Evolutionary conservation across 2,797 vertebrate species (phyloP).

Genomic region (Gymnopithys bicolor): DNA sequence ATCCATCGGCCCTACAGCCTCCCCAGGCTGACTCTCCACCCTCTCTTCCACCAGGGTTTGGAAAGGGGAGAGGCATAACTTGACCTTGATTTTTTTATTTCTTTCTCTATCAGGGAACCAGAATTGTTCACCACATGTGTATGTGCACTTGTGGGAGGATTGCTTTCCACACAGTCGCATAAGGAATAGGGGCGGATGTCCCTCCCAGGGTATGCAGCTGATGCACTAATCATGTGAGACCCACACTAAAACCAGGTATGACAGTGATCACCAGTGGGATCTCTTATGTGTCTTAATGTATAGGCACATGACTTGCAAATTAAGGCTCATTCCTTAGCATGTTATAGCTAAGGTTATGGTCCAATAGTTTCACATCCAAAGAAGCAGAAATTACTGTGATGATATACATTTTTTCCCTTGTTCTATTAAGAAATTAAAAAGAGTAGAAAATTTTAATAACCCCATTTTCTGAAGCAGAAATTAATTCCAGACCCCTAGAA

Average conservation of each 20-base stretch:
- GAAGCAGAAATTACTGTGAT: not conserved
- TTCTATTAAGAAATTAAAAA: not conserved
- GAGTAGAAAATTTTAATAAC: not conserved
- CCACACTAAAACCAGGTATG: not conserved
- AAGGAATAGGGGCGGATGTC: not conserved
- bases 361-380: not conserved
- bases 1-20: not conserved
- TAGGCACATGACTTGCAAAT: not conserved
- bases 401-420: not conserved
- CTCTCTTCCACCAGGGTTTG: not conserved
- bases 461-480: not conserved
- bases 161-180: accelerated
- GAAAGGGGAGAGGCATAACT: not conserved
- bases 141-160: not conserved
- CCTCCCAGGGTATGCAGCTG: not conserved
- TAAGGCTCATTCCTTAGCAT: not conserved
- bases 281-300: not conserved
- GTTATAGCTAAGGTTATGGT: not conserved
- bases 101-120: not conserved
- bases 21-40: not conserved
- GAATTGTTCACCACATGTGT: not conserved
- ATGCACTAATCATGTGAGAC: accelerated
- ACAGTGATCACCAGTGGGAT: not conserved
- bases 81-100: not conserved
- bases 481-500: not conserved